These are phyloP conservation scores for Melangyna quadrimaculata DNA, from an alignment of 2,888 invertebrate species.

Conservation along the genomic window DNA sequence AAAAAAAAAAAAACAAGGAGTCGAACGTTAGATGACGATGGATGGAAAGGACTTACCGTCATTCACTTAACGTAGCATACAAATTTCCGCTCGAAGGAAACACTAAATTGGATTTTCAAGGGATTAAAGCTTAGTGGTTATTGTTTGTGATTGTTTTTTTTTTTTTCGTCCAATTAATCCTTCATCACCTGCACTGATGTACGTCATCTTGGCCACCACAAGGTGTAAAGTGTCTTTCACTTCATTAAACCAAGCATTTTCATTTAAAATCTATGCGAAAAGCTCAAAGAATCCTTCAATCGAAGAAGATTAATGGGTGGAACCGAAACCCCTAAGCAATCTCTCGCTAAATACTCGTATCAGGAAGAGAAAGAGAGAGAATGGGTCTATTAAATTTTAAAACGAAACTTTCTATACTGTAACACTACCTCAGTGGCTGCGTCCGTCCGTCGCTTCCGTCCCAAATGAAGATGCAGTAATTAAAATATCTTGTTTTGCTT, in stretches of 20 bases:
- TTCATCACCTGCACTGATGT: neutral
- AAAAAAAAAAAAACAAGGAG: neutral
- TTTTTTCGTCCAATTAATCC: neutral
- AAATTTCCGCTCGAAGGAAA: constrained; percentile 27
- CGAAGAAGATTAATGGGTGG: neutral
- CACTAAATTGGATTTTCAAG: constrained; percentile 61
- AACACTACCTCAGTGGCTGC: neutral
- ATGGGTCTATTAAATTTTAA: constrained; percentile 37
- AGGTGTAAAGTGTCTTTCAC: constrained; percentile 50
- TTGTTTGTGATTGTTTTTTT: neutral
- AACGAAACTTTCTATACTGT: neutral
- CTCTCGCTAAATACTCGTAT: neutral
- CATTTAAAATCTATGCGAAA: constrained; percentile 34
- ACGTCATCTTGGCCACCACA: constrained; percentile 26
- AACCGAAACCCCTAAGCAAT: neutral
- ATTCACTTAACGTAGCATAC: constrained; percentile 1
- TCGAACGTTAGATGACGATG: neutral
- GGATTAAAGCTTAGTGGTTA: constrained; percentile 20
- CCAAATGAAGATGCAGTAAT: constrained; percentile 50
- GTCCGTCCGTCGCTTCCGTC: neutral
- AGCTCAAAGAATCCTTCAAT: neutral
- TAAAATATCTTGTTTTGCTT: constrained; percentile 51
- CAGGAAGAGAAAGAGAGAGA: neutral
- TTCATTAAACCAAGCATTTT: constrained; percentile 57
- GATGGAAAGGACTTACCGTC: neutral